phyloP scores from a whole-genome alignment of 2,113 vertebrate species.

The Sturnus vulgaris region DNA sequence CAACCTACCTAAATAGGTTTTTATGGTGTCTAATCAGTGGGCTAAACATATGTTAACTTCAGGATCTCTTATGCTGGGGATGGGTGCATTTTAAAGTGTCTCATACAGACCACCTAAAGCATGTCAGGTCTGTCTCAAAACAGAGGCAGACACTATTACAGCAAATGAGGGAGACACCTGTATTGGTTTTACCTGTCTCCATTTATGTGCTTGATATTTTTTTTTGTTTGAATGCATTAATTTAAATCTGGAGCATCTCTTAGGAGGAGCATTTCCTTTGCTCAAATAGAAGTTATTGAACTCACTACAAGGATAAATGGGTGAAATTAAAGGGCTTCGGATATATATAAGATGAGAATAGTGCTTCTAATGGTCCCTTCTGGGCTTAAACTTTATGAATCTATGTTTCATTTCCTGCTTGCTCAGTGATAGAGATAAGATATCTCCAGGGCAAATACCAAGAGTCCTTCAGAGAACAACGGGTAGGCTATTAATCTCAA shows the following conservation, averaged over 20 bases:
- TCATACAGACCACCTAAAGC: background rate
- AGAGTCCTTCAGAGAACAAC: constrained; percentile 48
- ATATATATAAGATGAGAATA: constrained; percentile 29
- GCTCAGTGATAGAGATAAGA: constrained; percentile 46
- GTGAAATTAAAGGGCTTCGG: constrained; percentile 53
- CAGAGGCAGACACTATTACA: background rate
- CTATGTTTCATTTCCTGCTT: constrained; percentile 65
- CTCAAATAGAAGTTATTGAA: constrained; percentile 45
- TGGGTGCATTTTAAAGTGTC: background rate
- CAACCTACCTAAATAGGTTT: background rate
- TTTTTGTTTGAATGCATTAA: background rate
- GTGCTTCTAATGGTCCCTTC: constrained; percentile 44
- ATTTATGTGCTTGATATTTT: background rate
- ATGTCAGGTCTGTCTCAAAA: background rate
- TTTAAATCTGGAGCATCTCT: constrained; percentile 17
- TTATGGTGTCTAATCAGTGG: background rate
- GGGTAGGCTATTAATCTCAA: constrained; percentile 44
- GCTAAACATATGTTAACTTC: background rate
- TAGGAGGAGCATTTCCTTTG: constrained; percentile 16
- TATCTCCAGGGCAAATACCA: constrained; percentile 35
- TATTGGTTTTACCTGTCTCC: background rate
- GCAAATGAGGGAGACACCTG: background rate
- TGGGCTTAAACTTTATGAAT: constrained; percentile 65
- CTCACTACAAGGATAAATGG: constrained; percentile 37
- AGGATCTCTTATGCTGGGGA: background rate